Evolutionary conservation across 2,888 invertebrate species (phyloP).

Genomic region (Nysson spinosus): DNA sequence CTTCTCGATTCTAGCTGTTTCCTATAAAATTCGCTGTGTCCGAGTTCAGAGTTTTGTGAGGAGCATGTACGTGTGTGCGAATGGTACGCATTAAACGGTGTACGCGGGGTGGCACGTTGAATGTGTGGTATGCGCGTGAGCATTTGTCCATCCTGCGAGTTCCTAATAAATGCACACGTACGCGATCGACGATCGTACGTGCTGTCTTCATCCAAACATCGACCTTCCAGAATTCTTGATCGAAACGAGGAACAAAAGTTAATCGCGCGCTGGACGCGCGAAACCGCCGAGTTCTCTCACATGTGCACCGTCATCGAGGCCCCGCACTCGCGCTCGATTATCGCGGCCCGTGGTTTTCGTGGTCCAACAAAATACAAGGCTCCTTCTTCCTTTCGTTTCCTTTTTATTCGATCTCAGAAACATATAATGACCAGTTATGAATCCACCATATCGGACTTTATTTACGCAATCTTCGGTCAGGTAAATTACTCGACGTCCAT

Average conservation of each 20-base stretch:
- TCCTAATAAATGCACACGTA: slow-evolving; percentile 42
- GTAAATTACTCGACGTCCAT: too few species aligned
- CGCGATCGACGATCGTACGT: slow-evolving; percentile 33
- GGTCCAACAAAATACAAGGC: too few species aligned
- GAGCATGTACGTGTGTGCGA: not conserved
- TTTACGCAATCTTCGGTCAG: too few species aligned
- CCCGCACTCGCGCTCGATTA: too few species aligned
- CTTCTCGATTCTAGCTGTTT: not conserved
- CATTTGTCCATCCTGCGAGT: slow-evolving; percentile 32
- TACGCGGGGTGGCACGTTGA: slow-evolving; percentile 26
- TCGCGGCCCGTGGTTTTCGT: too few species aligned
- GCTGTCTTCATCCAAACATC: slow-evolving; percentile 11
- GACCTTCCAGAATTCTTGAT: not conserved
- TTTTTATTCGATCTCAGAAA: too few species aligned
- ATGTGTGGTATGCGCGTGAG: slow-evolving; percentile 35
- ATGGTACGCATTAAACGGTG: too few species aligned
- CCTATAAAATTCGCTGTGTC: not conserved
- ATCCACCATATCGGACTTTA: too few species aligned
- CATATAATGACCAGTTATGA: too few species aligned
- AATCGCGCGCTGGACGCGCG: too few species aligned
- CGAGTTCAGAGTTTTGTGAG: not conserved
- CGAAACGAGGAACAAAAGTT: too few species aligned
- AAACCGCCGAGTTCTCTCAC: too few species aligned
- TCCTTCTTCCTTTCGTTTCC: not conserved
- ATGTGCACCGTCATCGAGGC: not conserved